Conservation (phyloP, 2,113 vertebrate species). For the Choloepus hoffmanni region DNA sequence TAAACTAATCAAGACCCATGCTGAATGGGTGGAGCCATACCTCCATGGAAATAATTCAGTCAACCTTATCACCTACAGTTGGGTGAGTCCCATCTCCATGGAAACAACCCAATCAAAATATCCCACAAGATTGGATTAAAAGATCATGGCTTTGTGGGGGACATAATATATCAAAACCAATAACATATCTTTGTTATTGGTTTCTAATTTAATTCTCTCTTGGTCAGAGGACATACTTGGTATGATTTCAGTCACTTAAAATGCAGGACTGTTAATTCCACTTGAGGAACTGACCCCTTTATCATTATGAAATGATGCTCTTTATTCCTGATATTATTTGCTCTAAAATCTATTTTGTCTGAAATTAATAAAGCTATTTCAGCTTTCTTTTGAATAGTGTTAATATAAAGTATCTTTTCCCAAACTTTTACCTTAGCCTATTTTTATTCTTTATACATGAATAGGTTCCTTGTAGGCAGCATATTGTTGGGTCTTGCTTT, state of each 20-base stretch:
- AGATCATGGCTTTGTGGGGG: too few species aligned
- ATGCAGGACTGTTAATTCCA: neutral
- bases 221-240: neutral
- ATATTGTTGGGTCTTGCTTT: neutral
- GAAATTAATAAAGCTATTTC: neutral
- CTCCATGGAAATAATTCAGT: too few species aligned
- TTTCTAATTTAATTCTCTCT: conserved; percentile 44
- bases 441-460: neutral
- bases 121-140: too few species aligned
- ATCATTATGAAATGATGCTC: neutral
- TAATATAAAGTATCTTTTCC: neutral
- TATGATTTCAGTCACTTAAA: neutral
- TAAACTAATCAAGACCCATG: too few species aligned
- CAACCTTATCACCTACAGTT: too few species aligned
- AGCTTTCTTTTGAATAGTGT: conserved; percentile 12
- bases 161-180: too few species aligned
- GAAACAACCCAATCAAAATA: too few species aligned
- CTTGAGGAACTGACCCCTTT: neutral
- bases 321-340: neutral
- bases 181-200: neutral
- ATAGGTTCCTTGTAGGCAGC: neutral
- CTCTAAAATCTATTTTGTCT: conserved; percentile 6
- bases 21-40: too few species aligned
- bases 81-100: too few species aligned
- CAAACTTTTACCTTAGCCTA: neutral